Conservation (phyloP, 2,113 vertebrate species). For the Misgurnus mizolepis region DNA sequence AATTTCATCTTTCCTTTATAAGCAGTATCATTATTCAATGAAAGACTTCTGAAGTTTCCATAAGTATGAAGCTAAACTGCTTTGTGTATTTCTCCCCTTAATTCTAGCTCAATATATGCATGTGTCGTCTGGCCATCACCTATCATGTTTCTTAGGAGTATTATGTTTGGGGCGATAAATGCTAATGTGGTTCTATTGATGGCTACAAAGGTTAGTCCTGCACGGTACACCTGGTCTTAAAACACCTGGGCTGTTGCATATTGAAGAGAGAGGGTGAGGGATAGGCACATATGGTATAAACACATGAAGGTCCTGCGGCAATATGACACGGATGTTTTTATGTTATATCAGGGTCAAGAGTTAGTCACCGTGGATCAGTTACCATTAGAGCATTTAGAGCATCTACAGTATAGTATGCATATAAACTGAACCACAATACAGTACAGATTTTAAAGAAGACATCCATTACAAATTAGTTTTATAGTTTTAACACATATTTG, state of each 20-base stretch:
- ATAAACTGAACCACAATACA: background rate
- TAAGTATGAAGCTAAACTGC: background rate
- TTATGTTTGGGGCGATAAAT: background rate
- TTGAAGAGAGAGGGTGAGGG: background rate
- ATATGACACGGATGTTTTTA: background rate
- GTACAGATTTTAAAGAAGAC: background rate
- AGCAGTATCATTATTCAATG: too few species aligned
- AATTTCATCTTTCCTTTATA: too few species aligned
- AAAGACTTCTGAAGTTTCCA: background rate
- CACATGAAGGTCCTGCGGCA: background rate
- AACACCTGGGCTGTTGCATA: background rate
- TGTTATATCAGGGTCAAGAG: background rate
- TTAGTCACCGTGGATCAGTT: slow-evolving; percentile 1
- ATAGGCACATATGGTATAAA: background rate
- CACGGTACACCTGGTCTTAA: slow-evolving; percentile 8
- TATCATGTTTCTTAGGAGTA: slow-evolving; percentile 14
- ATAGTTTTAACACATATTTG: too few species aligned
- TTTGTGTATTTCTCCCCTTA: background rate
- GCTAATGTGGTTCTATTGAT: background rate
- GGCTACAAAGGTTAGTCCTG: background rate
- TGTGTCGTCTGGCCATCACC: background rate
- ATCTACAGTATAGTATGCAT: background rate
- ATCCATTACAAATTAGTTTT: too few species aligned
- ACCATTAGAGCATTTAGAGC: background rate
- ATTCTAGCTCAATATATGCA: background rate